phyloP scores from a whole-genome alignment of 2,797 vertebrate genomes.

The Tolypeutes matacus region DNA sequence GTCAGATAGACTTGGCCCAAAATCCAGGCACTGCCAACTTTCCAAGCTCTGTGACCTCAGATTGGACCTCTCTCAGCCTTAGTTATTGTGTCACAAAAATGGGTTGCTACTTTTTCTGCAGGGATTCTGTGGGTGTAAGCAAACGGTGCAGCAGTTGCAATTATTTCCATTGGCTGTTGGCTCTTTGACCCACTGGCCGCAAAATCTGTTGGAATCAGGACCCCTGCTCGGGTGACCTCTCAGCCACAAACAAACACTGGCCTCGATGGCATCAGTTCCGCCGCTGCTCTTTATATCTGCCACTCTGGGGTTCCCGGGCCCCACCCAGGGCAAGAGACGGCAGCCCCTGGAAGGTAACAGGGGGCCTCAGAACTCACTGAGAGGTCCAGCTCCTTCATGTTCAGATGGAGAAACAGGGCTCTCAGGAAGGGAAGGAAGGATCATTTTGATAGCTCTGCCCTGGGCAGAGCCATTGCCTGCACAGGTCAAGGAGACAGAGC shows the following conservation, averaged over 20 bases:
- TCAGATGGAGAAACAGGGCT: neutral
- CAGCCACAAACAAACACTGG: neutral
- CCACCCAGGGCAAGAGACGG: neutral
- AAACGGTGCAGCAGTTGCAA: accelerated
- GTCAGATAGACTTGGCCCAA: neutral
- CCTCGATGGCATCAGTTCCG: neutral
- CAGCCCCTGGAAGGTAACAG: neutral
- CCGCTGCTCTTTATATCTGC: neutral
- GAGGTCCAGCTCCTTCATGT: neutral
- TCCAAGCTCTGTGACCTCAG: neutral
- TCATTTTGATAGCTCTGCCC: neutral
- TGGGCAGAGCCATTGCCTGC: too few species aligned
- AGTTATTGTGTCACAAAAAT: neutral
- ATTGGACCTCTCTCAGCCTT: neutral
- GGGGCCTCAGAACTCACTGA: neutral
- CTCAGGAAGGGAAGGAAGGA: neutral
- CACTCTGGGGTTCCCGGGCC: neutral
- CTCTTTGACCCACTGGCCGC: neutral
- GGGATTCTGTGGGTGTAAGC: neutral
- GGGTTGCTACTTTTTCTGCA: too few species aligned
- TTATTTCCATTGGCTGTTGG: neutral
- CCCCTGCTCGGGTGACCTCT: neutral
- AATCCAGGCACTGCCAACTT: neutral
- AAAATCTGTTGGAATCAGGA: neutral
- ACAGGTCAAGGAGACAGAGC: neutral